Evolutionary conservation across 2,113 vertebrate species (phyloP), one percentile per base, ranked within the genome.

Genomic region (Varanus komodoensis): DNA sequence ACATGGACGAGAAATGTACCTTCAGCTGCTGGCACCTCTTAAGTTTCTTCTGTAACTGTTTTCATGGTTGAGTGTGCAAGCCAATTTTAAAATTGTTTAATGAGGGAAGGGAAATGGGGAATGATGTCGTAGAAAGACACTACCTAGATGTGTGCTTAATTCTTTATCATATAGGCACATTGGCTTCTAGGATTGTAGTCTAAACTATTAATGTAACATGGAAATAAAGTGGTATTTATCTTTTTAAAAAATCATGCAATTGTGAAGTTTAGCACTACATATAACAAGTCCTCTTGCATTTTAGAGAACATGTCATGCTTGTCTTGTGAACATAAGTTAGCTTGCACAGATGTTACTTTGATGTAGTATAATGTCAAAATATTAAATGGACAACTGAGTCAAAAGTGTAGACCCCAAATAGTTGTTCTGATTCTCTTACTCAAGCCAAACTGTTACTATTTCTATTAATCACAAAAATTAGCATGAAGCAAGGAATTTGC

Each of bases 321-420:
- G 83, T 91, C 73, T 52, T 89, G 48, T 89, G 71, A 92, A 92
- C 93, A 89, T 95, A 95, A 87, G 93, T 95, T 93, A 92, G 88
- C 89, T 87, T 89, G 88, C 89, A 88, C 61, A 94, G 89, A 93
- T 92, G 44, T 96, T 96, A 93, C 92, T 78, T 95, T 88, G 90
- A 87, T 89, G 89, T 94, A 89, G 87, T 93, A 92, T 94, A 93
- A 75, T 90, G 90, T 92, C 87, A 88, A 75, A 86, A 21, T 94
- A 34, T 96, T 91, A 93, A 92, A 78, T 90, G 86, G 90, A 91
- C 34, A 91, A 69, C 25, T 85, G 15, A 57, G 32, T 91, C 71
- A 92, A 84, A 88, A 82, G 1, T 27, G 89, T 44, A n/a, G 7
- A 4, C 14, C 44, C 7, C 48, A 21, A 89, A 93, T 90, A 93